These are phyloP conservation scores for Holothuria leucospilota DNA, from an alignment of 53 echinoderm and acorn worm species.

Conservation along the genomic window DNA sequence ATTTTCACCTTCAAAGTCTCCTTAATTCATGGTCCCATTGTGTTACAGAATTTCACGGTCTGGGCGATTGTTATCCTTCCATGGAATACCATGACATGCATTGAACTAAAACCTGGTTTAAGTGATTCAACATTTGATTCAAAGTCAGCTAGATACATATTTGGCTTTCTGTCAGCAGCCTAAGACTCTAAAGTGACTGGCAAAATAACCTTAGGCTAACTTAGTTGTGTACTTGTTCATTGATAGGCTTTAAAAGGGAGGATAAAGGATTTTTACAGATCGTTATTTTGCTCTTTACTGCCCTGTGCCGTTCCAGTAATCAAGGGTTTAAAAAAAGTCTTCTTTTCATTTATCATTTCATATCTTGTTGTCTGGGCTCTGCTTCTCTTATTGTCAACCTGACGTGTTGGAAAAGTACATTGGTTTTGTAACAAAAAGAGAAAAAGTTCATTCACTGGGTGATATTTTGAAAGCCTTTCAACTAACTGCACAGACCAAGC, in stretches of 20 bases:
- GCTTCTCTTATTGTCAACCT: not conserved
- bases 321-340: constrained; percentile 21
- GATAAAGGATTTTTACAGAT: constrained; percentile 2
- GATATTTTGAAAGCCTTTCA: too few relatives aligned
- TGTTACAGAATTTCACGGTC: too few relatives aligned
- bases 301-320: constrained; percentile 20
- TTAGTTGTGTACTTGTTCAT: constrained; percentile 39
- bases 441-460: constrained; percentile 24
- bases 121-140: not conserved
- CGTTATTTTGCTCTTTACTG: constrained; percentile 28
- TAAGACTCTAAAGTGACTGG: constrained; percentile 34
- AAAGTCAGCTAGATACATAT: constrained; percentile 32
- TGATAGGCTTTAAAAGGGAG: constrained; percentile 16
- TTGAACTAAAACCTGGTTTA: too few relatives aligned
- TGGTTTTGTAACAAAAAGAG: not conserved
- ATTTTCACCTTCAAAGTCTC: too few relatives aligned
- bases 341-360: not conserved
- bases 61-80: too few relatives aligned
- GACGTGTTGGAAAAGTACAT: constrained; percentile 31
- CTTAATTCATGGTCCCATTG: too few relatives aligned
- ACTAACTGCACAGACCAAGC: too few relatives aligned
- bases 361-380: not conserved
- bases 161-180: constrained; percentile 41
- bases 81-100: too few relatives aligned
- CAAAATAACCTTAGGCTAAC: constrained; percentile 43